Conservation (phyloP, 1,140 invertebrate species). For the Agrilus planipennis region DNA sequence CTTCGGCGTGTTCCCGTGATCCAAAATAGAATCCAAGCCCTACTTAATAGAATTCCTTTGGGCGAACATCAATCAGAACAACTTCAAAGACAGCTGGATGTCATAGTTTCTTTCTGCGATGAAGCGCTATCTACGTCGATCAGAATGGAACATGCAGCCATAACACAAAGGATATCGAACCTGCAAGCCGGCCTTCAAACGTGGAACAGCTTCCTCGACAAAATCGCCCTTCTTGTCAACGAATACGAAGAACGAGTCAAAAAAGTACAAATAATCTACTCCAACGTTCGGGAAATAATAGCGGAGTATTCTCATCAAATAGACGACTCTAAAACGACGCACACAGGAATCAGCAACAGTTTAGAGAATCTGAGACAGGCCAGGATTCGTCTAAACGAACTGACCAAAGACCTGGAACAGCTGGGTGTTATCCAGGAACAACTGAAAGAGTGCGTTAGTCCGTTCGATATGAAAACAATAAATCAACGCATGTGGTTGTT, state of each 20-base stretch:
- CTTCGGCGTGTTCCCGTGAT: conserved; percentile 60
- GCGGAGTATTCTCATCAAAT: conserved; percentile 28
- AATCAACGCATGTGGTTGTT: conserved; percentile 64
- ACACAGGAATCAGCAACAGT: conserved; percentile 38
- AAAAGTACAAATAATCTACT: conserved; percentile 44
- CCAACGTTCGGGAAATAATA: conserved; percentile 45
- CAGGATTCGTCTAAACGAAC: conserved; percentile 44
- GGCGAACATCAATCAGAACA: conserved; percentile 52
- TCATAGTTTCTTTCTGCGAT: conserved; percentile 61
- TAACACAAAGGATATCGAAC: conserved; percentile 61
- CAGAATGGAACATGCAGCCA: conserved; percentile 65
- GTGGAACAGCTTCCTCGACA: conserved; percentile 60
- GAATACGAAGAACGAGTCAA: conserved; percentile 46
- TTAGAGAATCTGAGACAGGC: conserved; percentile 47
- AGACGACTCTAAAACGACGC: conserved; percentile 35
- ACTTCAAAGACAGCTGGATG: conserved; percentile 51
- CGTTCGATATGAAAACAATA: conserved; percentile 73
- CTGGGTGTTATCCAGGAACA: conserved; percentile 65
- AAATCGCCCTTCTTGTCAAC: conserved; percentile 47
- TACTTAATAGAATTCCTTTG: conserved; percentile 53
- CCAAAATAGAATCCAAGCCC: conserved; percentile 50
- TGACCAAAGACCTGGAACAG: conserved; percentile 48
- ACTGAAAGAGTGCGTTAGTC: conserved; percentile 71
- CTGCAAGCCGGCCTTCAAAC: conserved; percentile 67
- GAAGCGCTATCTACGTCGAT: conserved; percentile 62